A percentile compares a stretch with the other conserved stretches of the same genome.
Evolutionary conservation across 2,888 invertebrate species (phyloP).

Genomic region (Villa cingulata): DNA sequence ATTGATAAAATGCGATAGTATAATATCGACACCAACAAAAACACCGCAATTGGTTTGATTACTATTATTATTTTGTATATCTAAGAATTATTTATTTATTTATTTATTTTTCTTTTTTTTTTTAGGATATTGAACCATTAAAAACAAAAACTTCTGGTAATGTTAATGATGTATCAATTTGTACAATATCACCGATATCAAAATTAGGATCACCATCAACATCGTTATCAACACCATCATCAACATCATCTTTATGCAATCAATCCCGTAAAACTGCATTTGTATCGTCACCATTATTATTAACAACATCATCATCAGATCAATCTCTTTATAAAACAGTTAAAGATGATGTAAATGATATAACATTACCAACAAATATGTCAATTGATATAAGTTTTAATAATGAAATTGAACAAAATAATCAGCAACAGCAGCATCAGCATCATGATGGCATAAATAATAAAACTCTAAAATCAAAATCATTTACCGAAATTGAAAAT

Average conservation of each 20-base stretch:
- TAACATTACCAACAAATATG: background rate
- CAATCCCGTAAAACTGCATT: background rate
- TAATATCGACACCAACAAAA: background rate
- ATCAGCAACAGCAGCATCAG: too few relatives aligned
- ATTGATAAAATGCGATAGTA: background rate
- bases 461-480: background rate
- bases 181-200: conserved; percentile 31
- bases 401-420: background rate
- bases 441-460: too few relatives aligned
- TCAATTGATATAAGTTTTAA: background rate
- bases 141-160: conserved; percentile 13
- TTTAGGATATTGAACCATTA: background rate
- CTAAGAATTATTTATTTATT: background rate
- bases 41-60: conserved; percentile 10
- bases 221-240: too few relatives aligned
- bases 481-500: background rate
- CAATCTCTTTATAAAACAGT: too few relatives aligned
- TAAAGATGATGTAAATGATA: too few relatives aligned
- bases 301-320: background rate
- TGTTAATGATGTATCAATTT: conserved; percentile 28
- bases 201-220: conserved; percentile 11
- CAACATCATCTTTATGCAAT: too few relatives aligned
- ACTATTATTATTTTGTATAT: background rate
- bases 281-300: background rate
- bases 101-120: background rate